These are phyloP conservation scores for Megalurothrips usitatus DNA, from an alignment of 2,888 invertebrate genomes.

Conservation along the genomic window DNA sequence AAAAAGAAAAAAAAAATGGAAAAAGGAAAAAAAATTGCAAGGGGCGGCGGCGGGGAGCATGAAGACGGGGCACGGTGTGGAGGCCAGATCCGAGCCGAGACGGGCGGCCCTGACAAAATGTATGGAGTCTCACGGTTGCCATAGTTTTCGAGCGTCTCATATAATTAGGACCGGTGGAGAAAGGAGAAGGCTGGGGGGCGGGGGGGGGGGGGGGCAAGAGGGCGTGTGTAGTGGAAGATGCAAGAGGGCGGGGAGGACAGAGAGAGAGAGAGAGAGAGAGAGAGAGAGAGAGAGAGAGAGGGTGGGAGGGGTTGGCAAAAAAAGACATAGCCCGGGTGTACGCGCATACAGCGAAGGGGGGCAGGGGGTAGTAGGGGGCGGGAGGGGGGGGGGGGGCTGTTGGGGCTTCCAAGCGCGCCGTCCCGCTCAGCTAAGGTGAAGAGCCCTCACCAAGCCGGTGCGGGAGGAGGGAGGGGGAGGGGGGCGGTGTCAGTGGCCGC, in stretches of 20 bases:
- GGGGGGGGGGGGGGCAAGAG: background rate
- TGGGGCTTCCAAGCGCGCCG: background rate
- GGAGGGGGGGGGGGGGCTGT: background rate
- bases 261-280: too few species aligned
- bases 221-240: background rate
- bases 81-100: too few species aligned
- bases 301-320: background rate
- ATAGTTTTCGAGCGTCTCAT: constrained; percentile 22
- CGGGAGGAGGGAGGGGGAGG: background rate
- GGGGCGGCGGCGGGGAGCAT: background rate
- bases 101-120: background rate
- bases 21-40: background rate
- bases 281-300: background rate
- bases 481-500: background rate
- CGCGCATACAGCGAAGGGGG: background rate
- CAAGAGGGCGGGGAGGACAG: background rate
- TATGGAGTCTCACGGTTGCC: constrained; percentile 20
- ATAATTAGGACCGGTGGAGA: constrained; percentile 8
- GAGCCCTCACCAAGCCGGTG: background rate
- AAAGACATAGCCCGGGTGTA: background rate
- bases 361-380: background rate
- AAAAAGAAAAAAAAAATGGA: background rate
- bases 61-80: background rate
- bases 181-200: background rate
- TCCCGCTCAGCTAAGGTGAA: background rate